Conservation (phyloP, 1,140 invertebrate species). For the Drosophila pandora region DNA sequence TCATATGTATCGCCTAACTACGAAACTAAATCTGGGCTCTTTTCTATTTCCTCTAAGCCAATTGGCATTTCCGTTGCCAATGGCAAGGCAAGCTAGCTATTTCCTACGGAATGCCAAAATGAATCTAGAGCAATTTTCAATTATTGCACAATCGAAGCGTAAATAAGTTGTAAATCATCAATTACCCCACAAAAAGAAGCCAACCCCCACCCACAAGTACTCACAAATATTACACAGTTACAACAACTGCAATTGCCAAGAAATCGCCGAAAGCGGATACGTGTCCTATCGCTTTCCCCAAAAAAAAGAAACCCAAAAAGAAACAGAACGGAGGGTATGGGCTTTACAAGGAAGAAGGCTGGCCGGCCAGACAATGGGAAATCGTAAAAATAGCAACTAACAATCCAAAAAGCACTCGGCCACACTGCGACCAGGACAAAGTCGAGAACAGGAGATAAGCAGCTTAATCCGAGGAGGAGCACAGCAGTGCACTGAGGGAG, state of each 20-base stretch:
- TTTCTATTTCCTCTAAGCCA: slow-evolving; percentile 5
- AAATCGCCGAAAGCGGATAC: slow-evolving; percentile 74
- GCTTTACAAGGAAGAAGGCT: slow-evolving; percentile 52
- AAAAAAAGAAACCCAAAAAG: slow-evolving; percentile 38
- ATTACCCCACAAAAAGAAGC: slow-evolving; percentile 68
- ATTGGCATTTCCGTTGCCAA: slow-evolving; percentile 38
- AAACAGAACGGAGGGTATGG: slow-evolving; percentile 8
- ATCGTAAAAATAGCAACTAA: slow-evolving; percentile 77
- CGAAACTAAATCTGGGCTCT: slow-evolving; percentile 4
- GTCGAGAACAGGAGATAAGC: slow-evolving; percentile 44
- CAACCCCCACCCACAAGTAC: slow-evolving; percentile 29
- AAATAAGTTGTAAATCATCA: slow-evolving; percentile 82
- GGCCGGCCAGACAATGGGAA: slow-evolving; percentile 72
- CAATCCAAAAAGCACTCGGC: slow-evolving; percentile 57
- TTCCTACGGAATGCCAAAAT: slow-evolving; percentile 64
- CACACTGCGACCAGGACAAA: slow-evolving; percentile 45
- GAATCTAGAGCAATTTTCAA: slow-evolving; percentile 81
- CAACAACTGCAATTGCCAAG: slow-evolving; percentile 71
- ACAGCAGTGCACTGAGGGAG: slow-evolving; percentile 16
- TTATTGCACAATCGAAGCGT: slow-evolving; percentile 81
- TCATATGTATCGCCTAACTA: not conserved
- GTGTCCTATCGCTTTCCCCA: slow-evolving; percentile 69
- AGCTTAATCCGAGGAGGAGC: slow-evolving; percentile 7
- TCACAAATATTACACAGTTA: slow-evolving; percentile 9
- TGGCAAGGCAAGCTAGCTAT: slow-evolving; percentile 26